phyloP scores from a whole-genome alignment of 1,140 invertebrate genomes.

The Ericerus pela region DNA sequence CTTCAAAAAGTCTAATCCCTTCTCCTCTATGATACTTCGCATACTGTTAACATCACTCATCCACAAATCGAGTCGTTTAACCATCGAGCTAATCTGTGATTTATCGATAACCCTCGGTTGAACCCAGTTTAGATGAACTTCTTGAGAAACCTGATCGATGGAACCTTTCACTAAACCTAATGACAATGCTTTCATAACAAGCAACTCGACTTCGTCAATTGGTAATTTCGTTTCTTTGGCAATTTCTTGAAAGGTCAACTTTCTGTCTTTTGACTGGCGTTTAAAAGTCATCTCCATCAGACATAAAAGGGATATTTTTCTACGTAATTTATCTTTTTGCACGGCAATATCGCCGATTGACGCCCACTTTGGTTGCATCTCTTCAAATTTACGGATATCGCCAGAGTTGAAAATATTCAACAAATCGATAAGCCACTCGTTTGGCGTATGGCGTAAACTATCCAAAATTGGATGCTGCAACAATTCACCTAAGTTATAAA shows the following conservation, averaged over 20 bases:
- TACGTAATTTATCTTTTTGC: constrained; percentile 64
- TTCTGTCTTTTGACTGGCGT: constrained; percentile 46
- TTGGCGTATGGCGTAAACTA: constrained; percentile 61
- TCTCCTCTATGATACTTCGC: constrained; percentile 62
- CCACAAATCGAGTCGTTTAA: constrained; percentile 61
- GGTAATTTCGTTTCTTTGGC: constrained; percentile 67
- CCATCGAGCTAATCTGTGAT: constrained; percentile 54
- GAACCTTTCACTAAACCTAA: constrained; percentile 82
- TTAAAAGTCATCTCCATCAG: constrained; percentile 85
- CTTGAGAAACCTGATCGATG: constrained; percentile 82
- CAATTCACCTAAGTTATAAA: constrained; percentile 96
- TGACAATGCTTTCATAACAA: constrained; percentile 97
- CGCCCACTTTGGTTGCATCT: constrained; percentile 63
- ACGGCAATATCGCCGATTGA: constrained; percentile 72
- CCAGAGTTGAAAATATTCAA: constrained; percentile 86
- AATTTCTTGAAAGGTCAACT: constrained; percentile 84
- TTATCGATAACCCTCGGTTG: constrained; percentile 78
- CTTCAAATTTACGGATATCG: constrained; percentile 70
- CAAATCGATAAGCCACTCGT: constrained; percentile 79
- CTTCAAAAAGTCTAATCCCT: constrained; percentile 70
- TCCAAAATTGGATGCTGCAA: constrained; percentile 87
- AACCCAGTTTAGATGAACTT: constrained; percentile 76
- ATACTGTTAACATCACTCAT: constrained; percentile 67
- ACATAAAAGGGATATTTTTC: constrained; percentile 89
- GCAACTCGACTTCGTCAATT: constrained; percentile 74